Evolutionary conservation across 2,797 vertebrate species (phyloP).

Genomic region (Gymnodraco acuticeps): DNA sequence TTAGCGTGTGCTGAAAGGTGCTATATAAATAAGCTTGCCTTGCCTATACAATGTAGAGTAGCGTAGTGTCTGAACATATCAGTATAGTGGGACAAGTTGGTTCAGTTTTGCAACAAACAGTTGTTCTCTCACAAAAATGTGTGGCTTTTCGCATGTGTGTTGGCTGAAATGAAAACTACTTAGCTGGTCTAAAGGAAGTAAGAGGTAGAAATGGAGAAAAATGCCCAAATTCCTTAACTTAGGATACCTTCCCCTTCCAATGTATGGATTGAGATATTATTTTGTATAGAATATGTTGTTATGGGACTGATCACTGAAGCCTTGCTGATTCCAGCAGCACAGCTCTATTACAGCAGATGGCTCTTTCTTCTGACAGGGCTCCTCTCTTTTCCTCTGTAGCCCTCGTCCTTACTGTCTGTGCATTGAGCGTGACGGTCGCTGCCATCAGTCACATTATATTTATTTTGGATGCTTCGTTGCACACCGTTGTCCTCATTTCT

Average conservation of each 20-base stretch:
- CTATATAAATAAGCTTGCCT: too few species aligned
- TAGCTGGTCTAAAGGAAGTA: slow-evolving; percentile 5
- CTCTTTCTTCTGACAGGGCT: slow-evolving; percentile 54
- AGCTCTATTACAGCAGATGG: slow-evolving; percentile 57
- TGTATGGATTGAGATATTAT: slow-evolving; percentile 12
- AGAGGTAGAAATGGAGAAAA: background rate
- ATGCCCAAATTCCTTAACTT: background rate
- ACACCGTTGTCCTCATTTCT: slow-evolving; percentile 79
- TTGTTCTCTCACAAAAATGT: background rate
- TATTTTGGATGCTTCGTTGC: slow-evolving; percentile 74
- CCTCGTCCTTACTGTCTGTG: slow-evolving; percentile 56
- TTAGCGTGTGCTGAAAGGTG: too few species aligned
- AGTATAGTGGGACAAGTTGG: background rate
- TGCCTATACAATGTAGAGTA: background rate
- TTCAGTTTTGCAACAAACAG: background rate
- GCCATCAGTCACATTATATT: slow-evolving; percentile 79
- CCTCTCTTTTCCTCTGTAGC: slow-evolving; percentile 68
- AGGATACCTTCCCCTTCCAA: background rate
- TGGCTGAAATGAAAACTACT: background rate
- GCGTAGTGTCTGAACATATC: background rate
- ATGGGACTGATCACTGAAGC: slow-evolving; percentile 26
- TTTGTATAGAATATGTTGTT: slow-evolving; percentile 22
- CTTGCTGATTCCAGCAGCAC: slow-evolving; percentile 44
- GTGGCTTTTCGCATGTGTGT: background rate
- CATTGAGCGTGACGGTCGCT: slow-evolving; percentile 72